A percentile compares a stretch with the other conserved stretches of the same genome.
phyloP scores from a whole-genome alignment of 1,140 invertebrate species.

The Metaphire vulgaris region DNA sequence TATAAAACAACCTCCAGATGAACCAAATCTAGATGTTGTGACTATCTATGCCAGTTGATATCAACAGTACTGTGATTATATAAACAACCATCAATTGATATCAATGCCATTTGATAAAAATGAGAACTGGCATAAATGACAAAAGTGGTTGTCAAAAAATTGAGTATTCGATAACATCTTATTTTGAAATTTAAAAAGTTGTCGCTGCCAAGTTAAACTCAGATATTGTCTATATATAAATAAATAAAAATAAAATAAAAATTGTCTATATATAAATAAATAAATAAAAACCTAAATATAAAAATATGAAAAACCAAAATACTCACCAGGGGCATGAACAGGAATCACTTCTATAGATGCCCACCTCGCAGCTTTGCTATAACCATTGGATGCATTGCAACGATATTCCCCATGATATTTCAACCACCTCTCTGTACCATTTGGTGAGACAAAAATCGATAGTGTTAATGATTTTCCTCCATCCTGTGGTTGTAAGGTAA shows the following conservation, averaged over 20 bases:
- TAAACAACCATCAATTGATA: neutral
- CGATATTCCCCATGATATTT: neutral
- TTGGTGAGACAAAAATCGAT: neutral
- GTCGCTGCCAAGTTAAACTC: neutral
- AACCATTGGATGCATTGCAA: neutral
- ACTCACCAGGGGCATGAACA: too few species aligned
- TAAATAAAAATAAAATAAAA: neutral
- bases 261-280: neutral
- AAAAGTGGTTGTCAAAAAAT: neutral
- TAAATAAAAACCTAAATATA: too few species aligned
- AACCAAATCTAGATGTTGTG: too few species aligned
- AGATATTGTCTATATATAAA: neutral
- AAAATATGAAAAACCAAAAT: too few species aligned
- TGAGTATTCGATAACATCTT: too few species aligned
- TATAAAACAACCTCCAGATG: too few species aligned
- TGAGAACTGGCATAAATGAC: neutral
- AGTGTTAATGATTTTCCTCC: too few species aligned
- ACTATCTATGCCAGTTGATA: too few species aligned
- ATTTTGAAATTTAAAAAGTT: neutral
- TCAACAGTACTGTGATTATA: neutral
- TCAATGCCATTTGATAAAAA: neutral
- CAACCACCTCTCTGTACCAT: neutral
- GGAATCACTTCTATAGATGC: neutral
- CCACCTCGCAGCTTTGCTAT: neutral
- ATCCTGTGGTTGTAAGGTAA: neutral